These are phyloP conservation scores for Julus scandinavius DNA, from an alignment of 2,888 invertebrate genomes.

Conservation along the genomic window DNA sequence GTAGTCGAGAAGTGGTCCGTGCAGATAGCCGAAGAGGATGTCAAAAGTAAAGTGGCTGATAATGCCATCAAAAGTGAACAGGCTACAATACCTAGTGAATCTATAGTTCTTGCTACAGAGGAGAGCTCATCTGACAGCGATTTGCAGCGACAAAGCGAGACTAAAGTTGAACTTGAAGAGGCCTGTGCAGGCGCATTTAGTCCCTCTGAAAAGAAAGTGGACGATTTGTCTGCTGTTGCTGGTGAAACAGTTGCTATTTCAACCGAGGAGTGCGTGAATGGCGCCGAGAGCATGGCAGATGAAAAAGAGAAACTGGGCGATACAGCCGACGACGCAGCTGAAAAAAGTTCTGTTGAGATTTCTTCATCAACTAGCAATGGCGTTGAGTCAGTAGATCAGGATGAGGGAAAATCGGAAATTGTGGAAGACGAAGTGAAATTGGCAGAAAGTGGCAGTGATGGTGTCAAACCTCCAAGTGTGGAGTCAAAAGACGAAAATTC, in stretches of 20 bases:
- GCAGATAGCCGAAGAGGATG: constrained; percentile 54
- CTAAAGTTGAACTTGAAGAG: background rate
- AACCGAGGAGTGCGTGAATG: background rate
- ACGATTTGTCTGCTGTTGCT: background rate
- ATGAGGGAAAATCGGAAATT: constrained; percentile 30
- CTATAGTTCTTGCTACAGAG: constrained; percentile 49
- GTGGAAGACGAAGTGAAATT: background rate
- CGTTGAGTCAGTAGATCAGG: background rate
- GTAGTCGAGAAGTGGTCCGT: constrained; percentile 86
- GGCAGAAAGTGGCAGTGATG: background rate
- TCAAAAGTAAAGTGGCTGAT: background rate
- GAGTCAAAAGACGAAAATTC: constrained; percentile 58
- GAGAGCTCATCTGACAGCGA: constrained; percentile 54
- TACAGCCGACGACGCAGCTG: background rate
- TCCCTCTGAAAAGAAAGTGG: background rate
- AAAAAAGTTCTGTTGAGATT: background rate
- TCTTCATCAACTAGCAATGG: background rate
- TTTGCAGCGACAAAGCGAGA: constrained; percentile 15
- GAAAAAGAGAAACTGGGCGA: background rate
- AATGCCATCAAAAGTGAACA: background rate
- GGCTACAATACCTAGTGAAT: background rate
- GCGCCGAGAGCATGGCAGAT: background rate
- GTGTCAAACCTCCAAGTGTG: constrained; percentile 37
- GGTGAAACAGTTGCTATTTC: background rate
- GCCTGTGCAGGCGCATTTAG: background rate